phyloP scores from a whole-genome alignment of 2,797 vertebrate genomes.

The Uromys caudimaculatus region DNA sequence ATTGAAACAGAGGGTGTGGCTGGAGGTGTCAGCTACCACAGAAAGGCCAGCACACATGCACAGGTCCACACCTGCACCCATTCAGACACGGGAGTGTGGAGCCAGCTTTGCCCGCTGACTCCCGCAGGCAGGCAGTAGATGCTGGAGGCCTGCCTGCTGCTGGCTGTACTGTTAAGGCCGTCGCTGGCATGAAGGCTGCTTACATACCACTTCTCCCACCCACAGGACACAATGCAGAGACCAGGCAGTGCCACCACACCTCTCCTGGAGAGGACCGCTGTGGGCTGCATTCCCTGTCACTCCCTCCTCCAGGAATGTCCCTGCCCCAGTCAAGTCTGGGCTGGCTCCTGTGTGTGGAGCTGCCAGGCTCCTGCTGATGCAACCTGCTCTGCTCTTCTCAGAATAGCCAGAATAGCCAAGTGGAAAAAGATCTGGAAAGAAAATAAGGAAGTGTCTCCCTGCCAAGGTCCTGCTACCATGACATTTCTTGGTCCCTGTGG shows the following conservation, averaged over 20 bases:
- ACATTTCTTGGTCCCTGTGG: not conserved
- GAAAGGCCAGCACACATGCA: not conserved
- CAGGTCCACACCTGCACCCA: conserved; percentile 1
- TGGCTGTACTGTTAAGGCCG: not conserved
- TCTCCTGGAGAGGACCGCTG: not conserved
- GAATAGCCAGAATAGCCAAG: conserved; percentile 9
- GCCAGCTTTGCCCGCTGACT: not conserved
- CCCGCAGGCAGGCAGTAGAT: not conserved
- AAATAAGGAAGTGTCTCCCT: not conserved
- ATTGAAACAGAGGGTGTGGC: conserved; percentile 50
- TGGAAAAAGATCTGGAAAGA: not conserved
- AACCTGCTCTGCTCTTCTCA: not conserved
- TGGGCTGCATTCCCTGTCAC: not conserved
- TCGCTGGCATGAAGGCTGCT: not conserved
- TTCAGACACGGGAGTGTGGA: not conserved
- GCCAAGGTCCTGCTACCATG: not conserved
- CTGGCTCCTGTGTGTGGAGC: conserved; percentile 20
- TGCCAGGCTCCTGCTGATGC: conserved; percentile 31
- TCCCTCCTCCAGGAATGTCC: conserved; percentile 67
- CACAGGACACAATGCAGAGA: not conserved
- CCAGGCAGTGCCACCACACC: not conserved
- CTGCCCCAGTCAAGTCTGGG: conserved; percentile 68
- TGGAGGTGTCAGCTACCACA: not conserved
- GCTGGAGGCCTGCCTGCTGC: not conserved
- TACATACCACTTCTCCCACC: not conserved